Evolutionary conservation across 2,797 vertebrate genomes (phyloP).

Genomic region (Microctenopoma steveboyesi): DNA sequence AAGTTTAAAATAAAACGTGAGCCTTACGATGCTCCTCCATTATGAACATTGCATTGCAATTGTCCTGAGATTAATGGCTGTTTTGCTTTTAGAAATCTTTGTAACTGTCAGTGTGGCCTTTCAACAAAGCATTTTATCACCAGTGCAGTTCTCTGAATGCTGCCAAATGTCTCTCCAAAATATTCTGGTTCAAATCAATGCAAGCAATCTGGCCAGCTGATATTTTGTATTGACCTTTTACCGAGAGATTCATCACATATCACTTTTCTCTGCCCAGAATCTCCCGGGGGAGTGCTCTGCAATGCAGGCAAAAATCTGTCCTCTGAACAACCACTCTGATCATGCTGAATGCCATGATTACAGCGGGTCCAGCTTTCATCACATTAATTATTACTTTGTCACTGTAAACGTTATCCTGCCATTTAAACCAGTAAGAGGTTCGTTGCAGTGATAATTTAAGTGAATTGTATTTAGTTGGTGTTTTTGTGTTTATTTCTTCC

Average conservation of each 20-base stretch:
- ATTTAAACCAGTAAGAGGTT: not conserved
- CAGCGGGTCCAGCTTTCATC: conserved; percentile 27
- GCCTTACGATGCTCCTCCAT: conserved; percentile 3
- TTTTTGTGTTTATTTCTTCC: too few species aligned
- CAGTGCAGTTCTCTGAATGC: conserved; percentile 6
- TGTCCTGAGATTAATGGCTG: conserved; percentile 23
- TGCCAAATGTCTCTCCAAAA: conserved; percentile 53
- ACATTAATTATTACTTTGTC: conserved; percentile 26
- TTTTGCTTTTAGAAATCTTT: conserved; percentile 51
- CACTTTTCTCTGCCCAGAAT: conserved; percentile 56
- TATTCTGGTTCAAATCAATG: conserved; percentile 59
- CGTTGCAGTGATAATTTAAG: too few species aligned
- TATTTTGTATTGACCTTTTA: conserved; percentile 77
- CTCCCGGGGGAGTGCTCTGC: conserved; percentile 49
- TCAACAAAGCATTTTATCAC: conserved; percentile 51
- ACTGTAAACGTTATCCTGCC: not conserved
- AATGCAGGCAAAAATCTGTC: conserved; percentile 12
- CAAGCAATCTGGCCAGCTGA: conserved; percentile 69
- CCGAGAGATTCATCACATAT: conserved; percentile 71
- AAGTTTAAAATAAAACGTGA: not conserved
- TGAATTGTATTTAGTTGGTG: too few species aligned
- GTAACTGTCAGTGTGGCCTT: conserved; percentile 64
- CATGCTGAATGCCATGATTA: conserved; percentile 38
- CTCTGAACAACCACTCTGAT: conserved; percentile 28
- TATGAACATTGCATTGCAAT: not conserved